Base-by-base conservation (phyloP, 2,113 vertebrate genomes). In the Pionites leucogaster region DNA sequence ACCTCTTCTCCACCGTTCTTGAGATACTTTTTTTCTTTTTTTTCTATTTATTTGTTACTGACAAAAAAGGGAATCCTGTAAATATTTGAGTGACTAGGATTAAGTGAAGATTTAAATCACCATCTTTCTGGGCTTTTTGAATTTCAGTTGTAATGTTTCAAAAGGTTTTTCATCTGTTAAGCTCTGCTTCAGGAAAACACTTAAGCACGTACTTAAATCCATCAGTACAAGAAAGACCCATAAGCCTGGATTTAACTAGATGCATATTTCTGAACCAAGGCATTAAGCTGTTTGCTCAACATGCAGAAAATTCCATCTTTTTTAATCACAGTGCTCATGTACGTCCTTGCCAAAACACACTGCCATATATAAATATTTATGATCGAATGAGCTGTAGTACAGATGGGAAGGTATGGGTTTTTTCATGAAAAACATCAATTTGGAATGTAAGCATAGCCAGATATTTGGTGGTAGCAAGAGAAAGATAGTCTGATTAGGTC, bases 111-210 rank as follows among this genome's bases (percentile, higher is more conserved):
- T 87, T 86, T 92, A 84, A 88, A 62, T 76, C 93, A 74, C 53
- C 28, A 16, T 76, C 80, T 92, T 92, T 93, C 52, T 27, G 33
- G 47, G 57, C 37, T 80, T 91, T 95, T 62, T 94, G 62, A 72
- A 89, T 95, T 89, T 55, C 44, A 62, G 53, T 60, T 35, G 4
- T 83, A 39, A 46, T 82, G 59, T 96, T 96, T 95, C 83, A 84
- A 86, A 91, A 87, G 77, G 44, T 89, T 94, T 94, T 95, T 84
- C 49, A 57, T 95, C 77, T 93, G 89, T 79, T 93, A 93, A 91
- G 42, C 74, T 86, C 16, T 86, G 65, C 89, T 95, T 95, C 89
- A 94, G 83, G 81, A 92, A 91, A 92, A 63, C 84, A 93, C 81
- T 92, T 91, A 92, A 92, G 65, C 44, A 65, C 65, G n/a, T 76